Evolutionary conservation across 2,888 invertebrate genomes (phyloP).

Genomic region (Coremacera marginata): DNA sequence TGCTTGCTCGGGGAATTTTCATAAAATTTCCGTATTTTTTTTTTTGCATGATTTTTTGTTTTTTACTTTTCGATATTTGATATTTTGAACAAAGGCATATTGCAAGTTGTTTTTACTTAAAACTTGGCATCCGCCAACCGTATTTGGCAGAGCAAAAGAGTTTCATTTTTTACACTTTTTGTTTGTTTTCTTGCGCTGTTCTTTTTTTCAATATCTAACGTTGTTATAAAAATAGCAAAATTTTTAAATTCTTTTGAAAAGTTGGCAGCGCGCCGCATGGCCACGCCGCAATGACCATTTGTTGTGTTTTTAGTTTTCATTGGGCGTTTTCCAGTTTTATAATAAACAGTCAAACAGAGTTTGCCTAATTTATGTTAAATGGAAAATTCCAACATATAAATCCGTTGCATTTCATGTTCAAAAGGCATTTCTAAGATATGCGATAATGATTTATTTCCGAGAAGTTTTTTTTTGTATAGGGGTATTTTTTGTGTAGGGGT

Average conservation of each 20-base stretch:
- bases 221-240: constrained; percentile 59
- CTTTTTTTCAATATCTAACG: constrained; percentile 17
- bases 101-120: background rate
- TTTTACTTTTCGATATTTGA: constrained; percentile 43
- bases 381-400: too few species aligned
- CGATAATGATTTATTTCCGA: too few species aligned
- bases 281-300: background rate
- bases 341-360: background rate
- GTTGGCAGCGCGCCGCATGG: constrained; percentile 44
- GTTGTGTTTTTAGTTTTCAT: background rate
- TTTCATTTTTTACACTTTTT: background rate
- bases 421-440: too few species aligned
- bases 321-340: background rate
- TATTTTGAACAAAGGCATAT: constrained; percentile 37
- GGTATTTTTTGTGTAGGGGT: too few species aligned
- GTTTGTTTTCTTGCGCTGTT: background rate
- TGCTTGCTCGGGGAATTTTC: constrained; percentile 27
- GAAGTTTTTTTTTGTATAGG: too few species aligned
- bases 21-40: background rate
- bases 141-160: constrained; percentile 42
- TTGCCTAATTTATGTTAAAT: too few species aligned
- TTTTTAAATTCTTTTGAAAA: constrained; percentile 14
- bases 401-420: too few species aligned
- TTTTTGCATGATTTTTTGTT: background rate
- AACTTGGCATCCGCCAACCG: constrained; percentile 36